Conservation (phyloP, 1,140 invertebrate species). For the Daktulosphaira vitifoliae region DNA sequence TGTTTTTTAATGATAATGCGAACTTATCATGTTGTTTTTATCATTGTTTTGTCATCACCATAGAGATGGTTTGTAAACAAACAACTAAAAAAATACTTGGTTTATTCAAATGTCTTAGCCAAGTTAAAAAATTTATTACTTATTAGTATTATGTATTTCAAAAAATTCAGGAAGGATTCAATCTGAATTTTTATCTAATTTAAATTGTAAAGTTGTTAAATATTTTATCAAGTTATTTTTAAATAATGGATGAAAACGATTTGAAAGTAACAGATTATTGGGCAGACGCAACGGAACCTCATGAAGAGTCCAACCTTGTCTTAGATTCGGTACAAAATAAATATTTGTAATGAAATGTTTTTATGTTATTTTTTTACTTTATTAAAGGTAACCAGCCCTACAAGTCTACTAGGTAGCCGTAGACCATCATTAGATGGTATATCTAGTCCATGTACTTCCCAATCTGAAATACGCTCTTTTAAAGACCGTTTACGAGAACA, state of each 20-base stretch:
- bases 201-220: no score
- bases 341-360: background rate
- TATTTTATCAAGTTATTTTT: no score
- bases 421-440: constrained; percentile 14
- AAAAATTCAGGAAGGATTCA: no score
- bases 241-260: constrained; percentile 12
- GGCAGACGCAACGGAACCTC: background rate
- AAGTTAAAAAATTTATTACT: no score
- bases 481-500: constrained; percentile 39
- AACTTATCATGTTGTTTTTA: no score
- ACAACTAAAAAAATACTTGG: no score
- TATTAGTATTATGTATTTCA: no score
- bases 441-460: constrained; percentile 34
- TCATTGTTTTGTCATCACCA: no score
- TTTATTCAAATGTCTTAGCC: no score
- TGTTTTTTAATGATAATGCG: no score
- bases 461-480: constrained; percentile 38
- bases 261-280: constrained; percentile 5
- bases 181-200: no score
- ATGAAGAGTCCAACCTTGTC: background rate
- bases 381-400: background rate
- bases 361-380: background rate
- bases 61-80: no score
- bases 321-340: constrained; percentile 15
- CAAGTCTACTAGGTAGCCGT: background rate